These are phyloP conservation scores for Semaprochilodus insignis DNA, from an alignment of 2,797 vertebrate species.

Conservation along the genomic window DNA sequence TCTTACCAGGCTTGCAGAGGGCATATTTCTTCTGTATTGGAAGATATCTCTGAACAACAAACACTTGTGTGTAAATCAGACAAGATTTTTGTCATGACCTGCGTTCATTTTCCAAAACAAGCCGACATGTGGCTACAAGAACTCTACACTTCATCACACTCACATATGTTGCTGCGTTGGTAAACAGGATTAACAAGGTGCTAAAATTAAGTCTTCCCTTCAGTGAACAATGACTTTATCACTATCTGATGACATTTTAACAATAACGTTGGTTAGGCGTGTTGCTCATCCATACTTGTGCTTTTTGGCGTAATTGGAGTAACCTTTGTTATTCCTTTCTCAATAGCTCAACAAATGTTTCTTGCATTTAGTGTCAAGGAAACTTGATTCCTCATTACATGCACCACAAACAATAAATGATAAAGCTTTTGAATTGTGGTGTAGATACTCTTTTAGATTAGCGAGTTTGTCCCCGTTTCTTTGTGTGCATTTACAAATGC, in stretches of 20 bases:
- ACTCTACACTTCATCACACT: constrained; percentile 9
- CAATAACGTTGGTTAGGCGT: not conserved
- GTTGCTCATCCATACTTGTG: not conserved
- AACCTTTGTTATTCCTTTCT: not conserved
- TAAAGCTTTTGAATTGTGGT: not conserved
- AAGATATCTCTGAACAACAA: not conserved
- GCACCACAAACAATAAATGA: not conserved
- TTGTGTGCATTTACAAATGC: not conserved
- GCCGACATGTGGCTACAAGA: not conserved
- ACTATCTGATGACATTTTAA: constrained; percentile 50
- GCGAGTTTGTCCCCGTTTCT: not conserved
- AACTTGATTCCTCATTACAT: not conserved
- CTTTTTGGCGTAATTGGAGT: not conserved
- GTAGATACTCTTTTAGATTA: not conserved
- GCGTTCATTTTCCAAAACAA: constrained; percentile 27
- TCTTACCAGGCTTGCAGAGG: constrained; percentile 29
- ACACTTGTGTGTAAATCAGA: not conserved
- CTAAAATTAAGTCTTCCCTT: constrained; percentile 44
- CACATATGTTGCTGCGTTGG: not conserved
- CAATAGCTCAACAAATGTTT: not conserved
- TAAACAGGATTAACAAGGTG: constrained; percentile 47
- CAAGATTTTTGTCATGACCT: not conserved
- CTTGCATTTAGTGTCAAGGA: not conserved
- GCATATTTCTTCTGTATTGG: constrained; percentile 20
- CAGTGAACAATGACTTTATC: constrained; percentile 20